Evolutionary conservation across 2,888 invertebrate genomes (phyloP).

Genomic region (Hipparchia sbordonii): DNA sequence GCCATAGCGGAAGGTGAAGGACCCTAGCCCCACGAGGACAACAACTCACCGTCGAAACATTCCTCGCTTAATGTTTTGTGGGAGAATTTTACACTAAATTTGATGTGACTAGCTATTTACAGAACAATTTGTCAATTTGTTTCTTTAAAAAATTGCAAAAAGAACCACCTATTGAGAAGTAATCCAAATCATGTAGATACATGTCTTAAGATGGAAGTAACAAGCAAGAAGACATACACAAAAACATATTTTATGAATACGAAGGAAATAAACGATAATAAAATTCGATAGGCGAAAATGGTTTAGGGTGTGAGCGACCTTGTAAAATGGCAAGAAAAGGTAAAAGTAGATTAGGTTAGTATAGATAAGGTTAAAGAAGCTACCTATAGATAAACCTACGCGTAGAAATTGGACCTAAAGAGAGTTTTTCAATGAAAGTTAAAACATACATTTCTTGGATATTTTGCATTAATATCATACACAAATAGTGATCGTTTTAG

Average conservation of each 20-base stretch:
- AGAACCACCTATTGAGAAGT: not conserved
- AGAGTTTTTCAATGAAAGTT: too few relatives aligned
- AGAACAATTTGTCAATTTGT: not conserved
- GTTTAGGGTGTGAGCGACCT: not conserved
- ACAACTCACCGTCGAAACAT: slow-evolving; percentile 46
- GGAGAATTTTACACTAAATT: slow-evolving; percentile 48
- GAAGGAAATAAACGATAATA: not conserved
- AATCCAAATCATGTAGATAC: too few relatives aligned
- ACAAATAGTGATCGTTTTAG: not conserved
- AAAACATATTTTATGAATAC: not conserved
- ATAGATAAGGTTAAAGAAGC: not conserved
- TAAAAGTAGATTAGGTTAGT: not conserved
- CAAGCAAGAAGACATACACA: not conserved
- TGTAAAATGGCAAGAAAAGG: not conserved
- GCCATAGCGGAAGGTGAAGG: slow-evolving; percentile 75
- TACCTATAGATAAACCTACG: not conserved
- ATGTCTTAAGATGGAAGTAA: not conserved
- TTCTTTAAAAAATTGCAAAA: not conserved
- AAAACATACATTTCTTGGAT: not conserved
- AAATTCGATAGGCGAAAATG: not conserved
- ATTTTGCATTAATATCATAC: not conserved
- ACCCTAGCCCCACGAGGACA: slow-evolving; percentile 64
- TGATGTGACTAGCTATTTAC: slow-evolving; percentile 24
- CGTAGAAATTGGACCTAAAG: not conserved
- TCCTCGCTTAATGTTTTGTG: slow-evolving; percentile 54